Evolutionary conservation across 2,113 vertebrate species (phyloP), one percentile per base, ranked within the genome.

Genomic region (Orthonyx spaldingii): DNA sequence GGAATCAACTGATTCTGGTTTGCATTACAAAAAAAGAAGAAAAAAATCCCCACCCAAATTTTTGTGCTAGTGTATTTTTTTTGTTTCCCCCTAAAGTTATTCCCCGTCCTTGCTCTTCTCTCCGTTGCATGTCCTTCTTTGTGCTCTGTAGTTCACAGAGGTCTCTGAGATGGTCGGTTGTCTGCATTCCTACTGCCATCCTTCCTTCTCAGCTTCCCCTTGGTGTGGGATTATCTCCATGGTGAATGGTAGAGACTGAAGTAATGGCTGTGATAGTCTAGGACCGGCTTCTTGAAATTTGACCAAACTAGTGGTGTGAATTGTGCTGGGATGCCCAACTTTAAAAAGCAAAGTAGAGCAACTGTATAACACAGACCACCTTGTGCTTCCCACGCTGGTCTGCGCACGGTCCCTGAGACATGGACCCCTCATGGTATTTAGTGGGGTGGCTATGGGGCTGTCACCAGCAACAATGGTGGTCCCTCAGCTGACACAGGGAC

Each of bases 391-490:
- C 24, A 0, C 1, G 1, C 15, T n/a, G 64, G 37, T 37, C 87
- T 57, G 63, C 41, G 28, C 30, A 17, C 0, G 0, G 33, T 72
- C 10, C 14, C 39, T 55, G 32, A 14, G 42, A 33, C 8, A 2
- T 7, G 64, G 28, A 47, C 28, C 24, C 11, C 18, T 18, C 7
- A 0, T 3, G 63, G 26, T 10, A 6, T 4, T 28, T 0, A 1
- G 11, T 50, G n/a, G 35, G 27, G 13, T 50, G 33, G 27, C 49
- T 64, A 7, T 35, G 65, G 24, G 28, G 33, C 50, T 30, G 1
- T 35, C 41, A 13, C 33, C 56, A 35, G 11, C 24, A 42, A 53
- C 59, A 41, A 13, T 37, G 33, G 37, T 23, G 10, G 9, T 57
- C 7, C 15, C 15, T 70, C 64, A 65, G 69, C 26, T 65, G 60